Conservation (phyloP, 2,888 invertebrate genomes). For the Tenodera sinensis region DNA sequence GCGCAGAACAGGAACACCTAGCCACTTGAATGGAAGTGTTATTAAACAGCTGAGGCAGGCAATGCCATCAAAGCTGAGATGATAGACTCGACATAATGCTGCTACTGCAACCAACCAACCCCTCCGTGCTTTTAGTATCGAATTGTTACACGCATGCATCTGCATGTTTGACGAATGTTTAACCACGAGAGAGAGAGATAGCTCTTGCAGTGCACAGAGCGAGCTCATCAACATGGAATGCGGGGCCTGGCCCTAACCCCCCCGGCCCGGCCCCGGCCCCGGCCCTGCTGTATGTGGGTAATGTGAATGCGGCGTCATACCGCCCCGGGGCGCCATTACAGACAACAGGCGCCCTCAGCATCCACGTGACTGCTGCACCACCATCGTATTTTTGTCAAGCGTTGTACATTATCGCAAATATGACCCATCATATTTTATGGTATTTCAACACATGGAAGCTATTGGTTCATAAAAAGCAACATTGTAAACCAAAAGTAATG, state of each 20-base stretch:
- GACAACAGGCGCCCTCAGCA: constrained; percentile 11
- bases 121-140: not conserved
- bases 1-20: not conserved
- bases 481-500: not conserved
- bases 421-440: not conserved
- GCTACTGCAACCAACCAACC: too few species aligned
- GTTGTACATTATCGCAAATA: not conserved
- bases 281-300: not conserved
- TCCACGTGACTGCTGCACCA: not conserved
- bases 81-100: too few species aligned
- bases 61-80: not conserved
- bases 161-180: not conserved
- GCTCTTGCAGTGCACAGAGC: not conserved
- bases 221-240: constrained; percentile 2
- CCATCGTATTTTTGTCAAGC: not conserved
- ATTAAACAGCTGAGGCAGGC: not conserved
- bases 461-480: not conserved
- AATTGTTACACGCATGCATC: not conserved
- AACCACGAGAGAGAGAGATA: too few species aligned
- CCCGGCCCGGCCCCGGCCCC: too few species aligned
- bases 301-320: not conserved
- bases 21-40: not conserved
- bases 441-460: not conserved
- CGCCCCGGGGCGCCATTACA: constrained; percentile 15
- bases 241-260: not conserved